Base-by-base conservation (phyloP, 1,140 invertebrate genomes). In the Drosophila ercepeae region DNA sequence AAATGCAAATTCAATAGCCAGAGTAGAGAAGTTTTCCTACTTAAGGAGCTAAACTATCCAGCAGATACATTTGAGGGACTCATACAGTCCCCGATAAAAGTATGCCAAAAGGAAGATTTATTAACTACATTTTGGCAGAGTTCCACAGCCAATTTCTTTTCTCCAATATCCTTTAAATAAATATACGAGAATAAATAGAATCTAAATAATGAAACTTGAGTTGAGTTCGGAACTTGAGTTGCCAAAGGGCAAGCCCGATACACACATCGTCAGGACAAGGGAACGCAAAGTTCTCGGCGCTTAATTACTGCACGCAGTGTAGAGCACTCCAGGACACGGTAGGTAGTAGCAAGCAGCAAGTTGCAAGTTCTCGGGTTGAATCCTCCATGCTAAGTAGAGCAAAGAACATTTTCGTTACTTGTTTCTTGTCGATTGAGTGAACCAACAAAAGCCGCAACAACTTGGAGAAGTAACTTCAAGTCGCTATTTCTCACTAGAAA, bases 1-100 rank as follows among this genome's bases (percentile, higher is more conserved):
- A 70, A 59, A 78, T 75, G 75, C 70, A 75, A 79, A 79, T 78
- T 78, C 76, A 79, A 78, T 78, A 54, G 76, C 50, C 48, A 32
- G 32, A 53, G 21, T 6, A 39, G 32, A 39, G 32, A 75, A 79
- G 44, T 63, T 72, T 29, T 64, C 49, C 57, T 78, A 65, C 67
- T 78, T 67, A 51, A 16, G 39, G 32, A 54, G 42, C 21, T 8
- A 45, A 61, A 41, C 19, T 42, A 71, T 49, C 46, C 27, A 9
- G 21, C 25, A 64, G 72, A 81, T 75, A 79, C 71, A 71, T 65
- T 71, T 64, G 21, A 6, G 0, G 19, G 13, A 23, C 41, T 25
- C n/a, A n/a, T n/a, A n/a, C n/a, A n/a, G n/a, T n/a, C n/a, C n/a
- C n/a, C n/a, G n/a, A n/a, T n/a, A n/a, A n/a, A 59, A 39, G 21